Evolutionary conservation across 2,113 vertebrate genomes (phyloP), one percentile per base, ranked within the genome.

Genomic region (Oenanthe melanoleuca): DNA sequence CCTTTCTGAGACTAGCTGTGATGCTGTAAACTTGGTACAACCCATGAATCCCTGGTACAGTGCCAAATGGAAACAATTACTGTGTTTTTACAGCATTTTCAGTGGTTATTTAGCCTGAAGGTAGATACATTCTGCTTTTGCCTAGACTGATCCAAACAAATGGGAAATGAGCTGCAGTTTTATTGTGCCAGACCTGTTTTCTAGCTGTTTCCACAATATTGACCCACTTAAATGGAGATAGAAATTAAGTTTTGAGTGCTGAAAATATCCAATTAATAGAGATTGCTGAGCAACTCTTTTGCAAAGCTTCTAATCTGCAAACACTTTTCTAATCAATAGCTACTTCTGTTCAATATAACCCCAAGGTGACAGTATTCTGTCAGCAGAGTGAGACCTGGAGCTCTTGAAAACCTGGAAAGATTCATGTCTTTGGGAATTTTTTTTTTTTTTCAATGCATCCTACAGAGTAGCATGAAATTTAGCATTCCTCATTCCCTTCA

Each of bases 231-330:
- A 94, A 91, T 60, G 94, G 80, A 95, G 77, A 82, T 16, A 81
- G 78, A 95, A 95, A 93, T 75, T 86, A 88, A 91, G 29, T 50
- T 96, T 95, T 89, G 74, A 93, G 75, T 59, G 74, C 71, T 84
- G 92, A 97, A 80, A 75, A 92, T 78, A 94, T 88, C 63, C 89
- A 96, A 92, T 97, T 89, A 74, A 94, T 88, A 94, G 56, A 96
- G 66, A 93, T 69, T 96, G 92, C 89, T 89, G 67, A 96, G 70
- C 91, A 93, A 94, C 91, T 93, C 45, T 89, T 97, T 96, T 94
- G 60, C 29, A 93, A 95, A 73, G 44, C 77, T 95, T 50, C 78
- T 95, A 96, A 93, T 97, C 92, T 95, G 34, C 60, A 97, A 97
- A 93, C 78, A 22, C 50, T 95, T 86, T 95, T 85, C 59, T 63